These are phyloP conservation scores for Bostrychus sinensis DNA, from an alignment of 2,113 vertebrate species.

Conservation along the genomic window DNA sequence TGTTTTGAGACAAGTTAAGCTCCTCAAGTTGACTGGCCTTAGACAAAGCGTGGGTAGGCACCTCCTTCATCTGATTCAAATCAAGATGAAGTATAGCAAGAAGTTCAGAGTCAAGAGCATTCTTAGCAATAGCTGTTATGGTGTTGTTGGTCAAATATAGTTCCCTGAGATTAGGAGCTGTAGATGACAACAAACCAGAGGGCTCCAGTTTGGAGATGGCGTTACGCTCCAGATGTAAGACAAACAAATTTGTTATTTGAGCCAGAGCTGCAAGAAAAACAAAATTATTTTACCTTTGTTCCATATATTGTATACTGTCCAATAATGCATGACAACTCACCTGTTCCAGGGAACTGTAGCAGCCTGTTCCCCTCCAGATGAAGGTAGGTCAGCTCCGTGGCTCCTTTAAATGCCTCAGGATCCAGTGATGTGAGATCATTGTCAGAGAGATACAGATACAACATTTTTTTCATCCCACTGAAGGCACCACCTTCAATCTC, in stretches of 20 bases:
- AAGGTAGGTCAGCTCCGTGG: constrained; percentile 82
- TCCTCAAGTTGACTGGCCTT: constrained; percentile 77
- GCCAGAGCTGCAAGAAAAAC: constrained; percentile 60
- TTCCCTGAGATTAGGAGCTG: constrained; percentile 71
- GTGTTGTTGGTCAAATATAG: constrained; percentile 84
- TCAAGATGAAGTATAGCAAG: constrained; percentile 86
- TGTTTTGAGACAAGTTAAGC: constrained; percentile 85
- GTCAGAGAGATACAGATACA: constrained; percentile 91
- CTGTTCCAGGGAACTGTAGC: constrained; percentile 71
- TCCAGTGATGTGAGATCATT: constrained; percentile 83
- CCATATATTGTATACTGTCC: neutral
- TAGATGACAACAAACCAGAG: constrained; percentile 67
- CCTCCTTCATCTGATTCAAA: constrained; percentile 80
- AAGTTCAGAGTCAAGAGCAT: constrained; percentile 73
- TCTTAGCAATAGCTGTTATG: constrained; percentile 65
- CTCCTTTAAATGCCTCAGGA: constrained; percentile 76
- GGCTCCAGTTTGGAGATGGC: constrained; percentile 74
- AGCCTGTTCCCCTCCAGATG: constrained; percentile 87
- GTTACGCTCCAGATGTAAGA: constrained; percentile 88
- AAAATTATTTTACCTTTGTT: neutral
- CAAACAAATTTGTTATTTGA: constrained; percentile 82
- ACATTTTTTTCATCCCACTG: constrained; percentile 79
- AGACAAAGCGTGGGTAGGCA: constrained; percentile 79
- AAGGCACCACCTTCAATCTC: constrained; percentile 79
- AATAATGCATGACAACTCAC: constrained; percentile 24